Evolutionary conservation across 2,888 invertebrate species (phyloP).

Genomic region (Yponomeuta sedellus): DNA sequence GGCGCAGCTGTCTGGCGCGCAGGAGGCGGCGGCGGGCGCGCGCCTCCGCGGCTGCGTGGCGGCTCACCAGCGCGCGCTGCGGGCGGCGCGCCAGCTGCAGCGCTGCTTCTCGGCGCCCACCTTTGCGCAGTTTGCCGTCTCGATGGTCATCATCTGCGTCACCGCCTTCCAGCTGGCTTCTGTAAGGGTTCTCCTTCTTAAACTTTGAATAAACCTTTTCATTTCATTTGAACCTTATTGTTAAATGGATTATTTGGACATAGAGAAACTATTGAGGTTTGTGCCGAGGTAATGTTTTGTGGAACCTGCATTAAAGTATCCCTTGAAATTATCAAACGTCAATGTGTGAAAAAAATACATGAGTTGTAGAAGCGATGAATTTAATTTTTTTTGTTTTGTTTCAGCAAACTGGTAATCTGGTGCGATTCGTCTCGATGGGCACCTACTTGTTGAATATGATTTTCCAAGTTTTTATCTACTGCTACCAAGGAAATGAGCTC

Average conservation of each 20-base stretch:
- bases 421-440: conserved; percentile 52
- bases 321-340: too few relatives aligned
- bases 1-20: background rate
- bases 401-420: conserved; percentile 46
- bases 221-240: too few relatives aligned
- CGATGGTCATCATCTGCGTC: conserved; percentile 62
- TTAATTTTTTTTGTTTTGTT: conserved; percentile 22
- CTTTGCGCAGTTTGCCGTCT: conserved; percentile 58
- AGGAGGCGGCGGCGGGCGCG: conserved; percentile 26
- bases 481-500: conserved; percentile 64
- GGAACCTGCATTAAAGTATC: too few relatives aligned
- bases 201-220: too few relatives aligned
- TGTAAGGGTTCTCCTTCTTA: conserved; percentile 35
- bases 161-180: conserved; percentile 67
- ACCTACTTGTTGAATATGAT: conserved; percentile 49
- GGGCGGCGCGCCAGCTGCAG: conserved; percentile 43
- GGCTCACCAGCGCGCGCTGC: conserved; percentile 50
- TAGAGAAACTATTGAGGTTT: too few relatives aligned
- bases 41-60: conserved; percentile 34
- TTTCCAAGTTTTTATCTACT: conserved; percentile 61
- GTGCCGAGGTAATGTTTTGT: too few relatives aligned
- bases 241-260: too few relatives aligned
- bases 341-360: too few relatives aligned
- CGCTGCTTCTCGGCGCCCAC: conserved; percentile 45
- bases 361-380: background rate